Percentiles rank a stretch among this genome's conserved stretches.
Conservation (phyloP, 92 coral and sea anemone species). For the Heteractis magnifica region DNA sequence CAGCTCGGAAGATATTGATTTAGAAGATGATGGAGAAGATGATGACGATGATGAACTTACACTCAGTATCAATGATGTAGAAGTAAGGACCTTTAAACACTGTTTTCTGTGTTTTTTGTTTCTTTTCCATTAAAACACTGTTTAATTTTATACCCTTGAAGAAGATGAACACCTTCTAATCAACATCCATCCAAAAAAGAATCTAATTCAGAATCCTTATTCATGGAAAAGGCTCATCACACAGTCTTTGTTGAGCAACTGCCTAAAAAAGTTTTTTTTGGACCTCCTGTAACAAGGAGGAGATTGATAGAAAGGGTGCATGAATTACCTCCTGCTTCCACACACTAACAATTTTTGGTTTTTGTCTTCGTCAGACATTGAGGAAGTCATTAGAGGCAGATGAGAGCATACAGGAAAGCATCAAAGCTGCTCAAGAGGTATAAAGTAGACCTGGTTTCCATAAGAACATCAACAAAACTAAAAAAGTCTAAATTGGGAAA, state of each 20-base stretch:
- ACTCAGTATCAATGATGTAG: conserved; percentile 91
- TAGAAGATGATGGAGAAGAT: conserved; percentile 59
- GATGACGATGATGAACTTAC: conserved; percentile 72
- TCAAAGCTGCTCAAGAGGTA: conserved; percentile 90
- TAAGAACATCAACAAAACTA: no score
- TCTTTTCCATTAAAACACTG: no score
- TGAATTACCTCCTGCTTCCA: not conserved
- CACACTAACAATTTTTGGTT: no score
- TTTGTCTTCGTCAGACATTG: conserved; percentile 54
- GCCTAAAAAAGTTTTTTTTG: no score
- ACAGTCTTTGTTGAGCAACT: no score
- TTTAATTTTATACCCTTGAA: no score
- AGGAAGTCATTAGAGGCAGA: conserved; percentile 89
- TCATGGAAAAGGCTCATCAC: no score
- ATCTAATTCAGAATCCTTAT: no score
- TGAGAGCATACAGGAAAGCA: conserved; percentile 82
- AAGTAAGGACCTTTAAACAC: conserved; percentile 38
- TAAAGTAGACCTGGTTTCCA: not conserved
- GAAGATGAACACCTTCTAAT: no score
- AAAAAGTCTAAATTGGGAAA: no score
- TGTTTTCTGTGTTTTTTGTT: no score
- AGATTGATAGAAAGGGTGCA: conserved; percentile 54
- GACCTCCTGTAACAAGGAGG: conserved; percentile 57
- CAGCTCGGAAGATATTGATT: conserved; percentile 23
- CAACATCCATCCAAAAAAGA: no score